A percentile compares a stretch with the other conserved stretches of the same genome.
Conservation (phyloP, 2,797 vertebrate species). For the Tangara arthus region DNA sequence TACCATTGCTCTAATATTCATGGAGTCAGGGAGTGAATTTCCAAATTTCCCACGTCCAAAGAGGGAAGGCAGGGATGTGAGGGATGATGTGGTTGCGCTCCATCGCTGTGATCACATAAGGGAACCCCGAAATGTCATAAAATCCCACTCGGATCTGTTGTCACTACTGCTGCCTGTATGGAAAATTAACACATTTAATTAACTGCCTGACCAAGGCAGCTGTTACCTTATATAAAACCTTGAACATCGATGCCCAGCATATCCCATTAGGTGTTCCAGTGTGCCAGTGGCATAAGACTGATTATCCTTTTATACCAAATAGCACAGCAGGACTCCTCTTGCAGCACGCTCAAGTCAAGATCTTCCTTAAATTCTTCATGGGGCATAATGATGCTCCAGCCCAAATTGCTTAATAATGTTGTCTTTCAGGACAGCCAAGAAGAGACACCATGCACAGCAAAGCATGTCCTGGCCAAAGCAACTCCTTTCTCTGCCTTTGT, state of each 20-base stretch:
- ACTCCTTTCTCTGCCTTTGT: conserved; percentile 18
- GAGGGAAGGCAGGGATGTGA: conserved; percentile 51
- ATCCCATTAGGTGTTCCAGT: conserved; percentile 69
- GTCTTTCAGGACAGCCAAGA: conserved; percentile 50
- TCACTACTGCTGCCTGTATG: conserved; percentile 78
- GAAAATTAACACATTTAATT: conserved; percentile 85
- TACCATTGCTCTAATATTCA: conserved; percentile 23
- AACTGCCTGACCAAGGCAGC: conserved; percentile 83
- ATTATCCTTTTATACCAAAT: conserved; percentile 68
- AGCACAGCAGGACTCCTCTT: conserved; percentile 72
- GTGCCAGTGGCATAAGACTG: conserved; percentile 77
- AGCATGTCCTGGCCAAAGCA: conserved; percentile 39
- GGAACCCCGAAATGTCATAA: conserved; percentile 80
- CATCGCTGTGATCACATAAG: conserved; percentile 63
- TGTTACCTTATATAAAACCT: conserved; percentile 83
- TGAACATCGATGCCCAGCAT: conserved; percentile 67
- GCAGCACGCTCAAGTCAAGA: conserved; percentile 70
- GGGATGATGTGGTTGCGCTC: conserved; percentile 59
- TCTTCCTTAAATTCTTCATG: conserved; percentile 79
- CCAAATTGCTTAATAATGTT: conserved; percentile 66
- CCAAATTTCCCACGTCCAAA: conserved; percentile 29
- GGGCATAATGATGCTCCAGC: conserved; percentile 38
- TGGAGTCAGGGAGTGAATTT: conserved; percentile 45
- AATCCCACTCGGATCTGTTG: conserved; percentile 74
- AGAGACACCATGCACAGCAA: conserved; percentile 37